A percentile compares a stretch with the other conserved stretches of the same genome.
Evolutionary conservation across 2,888 invertebrate genomes (phyloP).

Genomic region (Hydroisotoma schaefferi): DNA sequence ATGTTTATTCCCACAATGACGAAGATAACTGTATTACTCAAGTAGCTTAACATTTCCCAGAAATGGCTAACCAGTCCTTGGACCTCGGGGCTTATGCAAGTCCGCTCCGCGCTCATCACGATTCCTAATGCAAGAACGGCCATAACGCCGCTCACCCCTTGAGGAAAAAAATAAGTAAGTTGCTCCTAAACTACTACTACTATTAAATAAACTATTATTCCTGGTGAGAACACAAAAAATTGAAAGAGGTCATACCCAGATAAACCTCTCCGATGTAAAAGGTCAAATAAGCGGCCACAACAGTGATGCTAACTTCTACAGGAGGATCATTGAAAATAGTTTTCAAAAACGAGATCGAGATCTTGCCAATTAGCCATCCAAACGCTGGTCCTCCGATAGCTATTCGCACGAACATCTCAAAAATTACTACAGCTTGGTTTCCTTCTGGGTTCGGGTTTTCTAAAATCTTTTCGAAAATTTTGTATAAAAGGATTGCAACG

Average conservation of each 20-base stretch:
- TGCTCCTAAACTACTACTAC: background rate
- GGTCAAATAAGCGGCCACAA: slow-evolving; percentile 54
- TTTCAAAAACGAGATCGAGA: slow-evolving; percentile 52
- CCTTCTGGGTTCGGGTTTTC: slow-evolving; percentile 19
- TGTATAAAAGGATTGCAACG: slow-evolving; percentile 54
- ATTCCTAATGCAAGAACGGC: slow-evolving; percentile 55
- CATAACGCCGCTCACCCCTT: slow-evolving; percentile 54
- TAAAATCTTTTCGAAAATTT: slow-evolving; percentile 45
- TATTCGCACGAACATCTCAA: slow-evolving; percentile 49
- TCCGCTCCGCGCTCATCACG: slow-evolving; percentile 52
- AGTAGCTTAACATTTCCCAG: slow-evolving; percentile 53
- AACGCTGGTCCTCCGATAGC: slow-evolving; percentile 52
- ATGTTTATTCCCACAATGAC: slow-evolving; percentile 63
- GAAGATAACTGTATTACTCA: slow-evolving; percentile 60
- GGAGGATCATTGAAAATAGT: slow-evolving; percentile 54
- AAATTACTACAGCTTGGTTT: slow-evolving; percentile 21
- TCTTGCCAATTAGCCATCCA: slow-evolving; percentile 52
- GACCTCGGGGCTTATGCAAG: slow-evolving; percentile 54
- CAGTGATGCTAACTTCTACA: slow-evolving; percentile 54
- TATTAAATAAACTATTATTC: background rate
- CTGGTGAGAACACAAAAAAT: background rate
- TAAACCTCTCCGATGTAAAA: slow-evolving; percentile 51
- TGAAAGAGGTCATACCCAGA: slow-evolving; percentile 31
- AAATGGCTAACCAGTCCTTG: slow-evolving; percentile 54
- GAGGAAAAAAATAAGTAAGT: slow-evolving; percentile 9